Conservation (phyloP, 2,113 vertebrate genomes). For the Speoplatyrhinus poulsoni region DNA sequence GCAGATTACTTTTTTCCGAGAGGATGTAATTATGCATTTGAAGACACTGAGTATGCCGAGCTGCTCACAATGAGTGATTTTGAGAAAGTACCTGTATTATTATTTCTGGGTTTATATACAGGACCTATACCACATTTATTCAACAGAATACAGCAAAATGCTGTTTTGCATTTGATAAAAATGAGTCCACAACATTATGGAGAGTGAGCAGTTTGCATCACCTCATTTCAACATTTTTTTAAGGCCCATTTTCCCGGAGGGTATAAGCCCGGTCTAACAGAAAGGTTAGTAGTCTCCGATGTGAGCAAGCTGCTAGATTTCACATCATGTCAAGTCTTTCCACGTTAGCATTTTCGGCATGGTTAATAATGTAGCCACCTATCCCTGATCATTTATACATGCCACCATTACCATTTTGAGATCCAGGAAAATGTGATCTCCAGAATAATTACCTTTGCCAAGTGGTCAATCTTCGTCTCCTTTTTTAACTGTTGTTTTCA, state of each 20-base stretch:
- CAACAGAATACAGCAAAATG: constrained; percentile 3
- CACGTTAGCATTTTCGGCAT: constrained; percentile 57
- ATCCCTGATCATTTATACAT: constrained; percentile 42
- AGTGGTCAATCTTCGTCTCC: constrained; percentile 63
- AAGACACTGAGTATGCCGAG: not conserved
- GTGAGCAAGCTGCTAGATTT: constrained; percentile 70
- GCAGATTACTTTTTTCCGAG: not conserved
- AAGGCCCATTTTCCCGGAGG: constrained; percentile 59
- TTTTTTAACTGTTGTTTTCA: constrained; percentile 67
- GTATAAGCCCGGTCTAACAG: constrained; percentile 51
- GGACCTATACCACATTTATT: not conserved
- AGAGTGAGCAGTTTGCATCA: constrained; percentile 57
- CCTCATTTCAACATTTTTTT: constrained; percentile 70
- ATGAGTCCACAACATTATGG: constrained; percentile 35
- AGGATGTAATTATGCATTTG: not conserved
- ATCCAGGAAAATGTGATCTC: constrained; percentile 48
- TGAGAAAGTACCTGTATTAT: not conserved
- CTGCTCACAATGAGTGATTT: not conserved
- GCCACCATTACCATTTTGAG: constrained; percentile 46
- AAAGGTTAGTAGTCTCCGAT: constrained; percentile 74
- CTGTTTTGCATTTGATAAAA: constrained; percentile 25
- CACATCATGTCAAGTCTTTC: constrained; percentile 66
- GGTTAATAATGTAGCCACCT: constrained; percentile 70
- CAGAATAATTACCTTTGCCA: constrained; percentile 62
- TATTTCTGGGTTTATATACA: not conserved